phyloP scores from a whole-genome alignment of 2,797 vertebrate species.

The Alosa sapidissima region DNA sequence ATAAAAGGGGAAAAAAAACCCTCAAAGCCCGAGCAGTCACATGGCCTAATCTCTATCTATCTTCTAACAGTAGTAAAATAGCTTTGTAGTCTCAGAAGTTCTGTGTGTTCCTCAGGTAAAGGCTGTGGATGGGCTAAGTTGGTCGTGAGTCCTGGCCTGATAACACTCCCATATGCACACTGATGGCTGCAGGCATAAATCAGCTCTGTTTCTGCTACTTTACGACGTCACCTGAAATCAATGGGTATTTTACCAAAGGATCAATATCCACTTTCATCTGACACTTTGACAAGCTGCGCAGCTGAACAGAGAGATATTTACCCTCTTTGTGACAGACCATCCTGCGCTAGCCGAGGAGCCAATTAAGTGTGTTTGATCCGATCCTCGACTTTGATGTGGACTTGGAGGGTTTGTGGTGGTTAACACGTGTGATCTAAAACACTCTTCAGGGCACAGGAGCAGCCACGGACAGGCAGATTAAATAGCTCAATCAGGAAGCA shows the following conservation, averaged over 20 bases:
- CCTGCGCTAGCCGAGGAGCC: too few relatives aligned
- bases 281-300: neutral
- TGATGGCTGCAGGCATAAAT: neutral
- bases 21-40: neutral
- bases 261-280: neutral
- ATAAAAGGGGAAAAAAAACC: too few relatives aligned
- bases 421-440: slow-evolving; percentile 2
- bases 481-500: neutral
- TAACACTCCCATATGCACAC: neutral
- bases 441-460: too few relatives aligned
- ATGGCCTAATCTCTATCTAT: neutral
- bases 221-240: neutral
- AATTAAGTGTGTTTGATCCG: neutral
- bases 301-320: neutral
- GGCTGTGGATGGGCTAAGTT: neutral
- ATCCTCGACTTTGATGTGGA: neutral
- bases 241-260: neutral
- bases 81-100: too few relatives aligned
- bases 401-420: neutral
- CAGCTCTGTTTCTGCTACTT: neutral
- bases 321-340: neutral
- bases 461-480: neutral
- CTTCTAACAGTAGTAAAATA: too few relatives aligned
- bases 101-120: too few relatives aligned
- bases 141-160: neutral